Percentiles rank a stretch among this genome's conserved stretches.
Evolutionary conservation across 2,888 invertebrate species (phyloP).

Genomic region (Marasmarcha lunaedactyla): DNA sequence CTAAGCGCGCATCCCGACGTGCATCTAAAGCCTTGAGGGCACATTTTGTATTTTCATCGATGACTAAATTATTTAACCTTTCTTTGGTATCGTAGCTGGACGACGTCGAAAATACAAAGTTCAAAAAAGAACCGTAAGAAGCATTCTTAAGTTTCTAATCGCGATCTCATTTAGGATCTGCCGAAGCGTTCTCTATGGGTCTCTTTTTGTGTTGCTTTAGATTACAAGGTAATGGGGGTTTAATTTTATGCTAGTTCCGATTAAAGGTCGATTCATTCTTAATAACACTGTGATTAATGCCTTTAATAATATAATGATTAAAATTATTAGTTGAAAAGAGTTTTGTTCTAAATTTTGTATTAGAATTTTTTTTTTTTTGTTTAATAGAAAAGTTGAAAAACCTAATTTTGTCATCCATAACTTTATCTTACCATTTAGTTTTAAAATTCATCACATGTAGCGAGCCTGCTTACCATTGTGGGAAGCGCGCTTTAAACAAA

Average conservation of each 20-base stretch:
- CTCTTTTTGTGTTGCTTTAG: constrained; percentile 47
- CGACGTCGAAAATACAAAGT: constrained; percentile 63
- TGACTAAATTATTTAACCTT: constrained; percentile 50
- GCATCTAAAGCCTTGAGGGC: constrained; percentile 59
- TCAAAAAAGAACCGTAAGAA: constrained; percentile 49
- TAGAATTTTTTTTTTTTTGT: no score
- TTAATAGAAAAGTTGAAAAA: constrained; percentile 4
- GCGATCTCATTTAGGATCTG: constrained; percentile 51
- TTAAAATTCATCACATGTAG: constrained; percentile 62
- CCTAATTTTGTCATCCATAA: constrained; percentile 44
- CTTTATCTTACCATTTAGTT: constrained; percentile 38
- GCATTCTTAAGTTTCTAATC: constrained; percentile 58
- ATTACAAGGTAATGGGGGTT: constrained; percentile 43
- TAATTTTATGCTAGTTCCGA: constrained; percentile 23
- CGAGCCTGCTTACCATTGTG: constrained; percentile 24
- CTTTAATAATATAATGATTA: no score
- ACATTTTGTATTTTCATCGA: constrained; percentile 42
- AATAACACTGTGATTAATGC: no score
- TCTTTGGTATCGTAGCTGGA: constrained; percentile 48
- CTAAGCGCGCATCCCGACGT: constrained; percentile 48
- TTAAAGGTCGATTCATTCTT: no score
- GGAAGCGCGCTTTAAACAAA: constrained; percentile 49
- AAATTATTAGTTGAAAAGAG: no score
- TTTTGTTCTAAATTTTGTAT: no score
- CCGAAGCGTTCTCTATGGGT: constrained; percentile 39